These are phyloP conservation scores for Eupithecia centaureata DNA, from an alignment of 2,888 invertebrate genomes.

Conservation along the genomic window DNA sequence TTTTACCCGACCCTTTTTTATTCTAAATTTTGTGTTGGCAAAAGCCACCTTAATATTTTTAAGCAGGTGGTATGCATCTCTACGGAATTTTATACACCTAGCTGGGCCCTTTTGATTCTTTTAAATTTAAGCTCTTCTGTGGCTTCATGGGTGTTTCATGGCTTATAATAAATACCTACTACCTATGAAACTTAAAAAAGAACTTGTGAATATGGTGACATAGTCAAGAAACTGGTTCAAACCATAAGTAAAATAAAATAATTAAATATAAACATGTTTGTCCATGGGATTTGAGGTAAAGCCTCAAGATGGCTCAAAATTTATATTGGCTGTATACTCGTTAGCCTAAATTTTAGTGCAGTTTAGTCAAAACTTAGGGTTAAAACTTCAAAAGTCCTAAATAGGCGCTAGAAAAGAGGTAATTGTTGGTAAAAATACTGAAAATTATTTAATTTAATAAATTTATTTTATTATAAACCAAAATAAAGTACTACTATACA, in stretches of 20 bases:
- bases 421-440: not conserved
- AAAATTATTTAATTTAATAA: not conserved
- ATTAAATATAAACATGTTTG: not conserved
- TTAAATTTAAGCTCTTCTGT: too few species aligned
- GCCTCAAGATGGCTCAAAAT: conserved; percentile 36
- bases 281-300: conserved; percentile 16
- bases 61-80: too few species aligned
- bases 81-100: too few species aligned
- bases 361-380: conserved; percentile 17
- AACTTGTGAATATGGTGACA: too few species aligned
- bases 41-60: too few species aligned
- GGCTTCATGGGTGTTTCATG: too few species aligned
- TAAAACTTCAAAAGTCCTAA: not conserved
- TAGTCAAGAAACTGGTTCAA: not conserved
- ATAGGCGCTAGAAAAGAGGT: conserved; percentile 9
- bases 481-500: too few species aligned
- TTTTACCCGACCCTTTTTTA: too few species aligned
- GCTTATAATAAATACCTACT: too few species aligned
- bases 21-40: too few species aligned
- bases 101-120: too few species aligned
- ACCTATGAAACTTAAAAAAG: too few species aligned
- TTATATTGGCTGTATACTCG: conserved; percentile 13
- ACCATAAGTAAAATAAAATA: not conserved
- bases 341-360: conserved; percentile 16
- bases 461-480: not conserved